Evolutionary conservation across 37 sponge, comb jelly and placozoan species (phyloP), one percentile per base, ranked within the genome.

Genomic region (Theonella swinhoei): DNA sequence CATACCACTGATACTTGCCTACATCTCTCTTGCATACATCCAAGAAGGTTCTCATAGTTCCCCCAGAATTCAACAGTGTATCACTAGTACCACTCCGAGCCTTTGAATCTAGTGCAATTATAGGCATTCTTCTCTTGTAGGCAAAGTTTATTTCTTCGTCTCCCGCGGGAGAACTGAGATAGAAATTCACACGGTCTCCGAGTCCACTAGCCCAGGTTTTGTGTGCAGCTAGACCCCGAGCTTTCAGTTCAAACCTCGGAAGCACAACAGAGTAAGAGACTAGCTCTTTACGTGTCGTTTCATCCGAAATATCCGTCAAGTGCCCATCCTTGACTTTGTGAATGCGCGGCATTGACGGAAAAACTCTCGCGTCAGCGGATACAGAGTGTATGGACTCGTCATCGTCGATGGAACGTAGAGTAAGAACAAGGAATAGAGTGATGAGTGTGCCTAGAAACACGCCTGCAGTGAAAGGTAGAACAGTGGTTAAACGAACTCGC

Each of bases 371-470:
- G n/a, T n/a, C n/a, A n/a, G n/a, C n/a, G n/a, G n/a, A n/a, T 1
- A 76, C 60, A 47, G 58, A 7, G 4, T 58, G 61, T 9, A 29
- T 5, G 20, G 8, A 58, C 22, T 70, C 37, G 24, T 38, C 83
- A 22, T 84, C 85, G 37, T 84, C 77, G 11, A 84, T 76, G 60
- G 85, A 84, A 32, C 77, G 77, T 8, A 84, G 36, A 28, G 77
- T 42, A 37, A 84, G 68, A 22, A 65, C 23, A 8, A 84, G 77
- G 30, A 84, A 76, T 0, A 68, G 25, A 4, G 85, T 76, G 7
- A 84, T 66, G 38, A 84, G 47, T 31, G 85, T 84, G 0, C 85
- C 85, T 26, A 28, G 75, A 59, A 84, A 84, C 19, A 76, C 77
- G 25, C 85, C 85, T 60, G 75, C 26, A 8, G 34, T 47, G 68